Evolutionary conservation across 2,888 invertebrate species (phyloP), one percentile per base, ranked within the genome.

Genomic region (Nemoura dubitans): DNA sequence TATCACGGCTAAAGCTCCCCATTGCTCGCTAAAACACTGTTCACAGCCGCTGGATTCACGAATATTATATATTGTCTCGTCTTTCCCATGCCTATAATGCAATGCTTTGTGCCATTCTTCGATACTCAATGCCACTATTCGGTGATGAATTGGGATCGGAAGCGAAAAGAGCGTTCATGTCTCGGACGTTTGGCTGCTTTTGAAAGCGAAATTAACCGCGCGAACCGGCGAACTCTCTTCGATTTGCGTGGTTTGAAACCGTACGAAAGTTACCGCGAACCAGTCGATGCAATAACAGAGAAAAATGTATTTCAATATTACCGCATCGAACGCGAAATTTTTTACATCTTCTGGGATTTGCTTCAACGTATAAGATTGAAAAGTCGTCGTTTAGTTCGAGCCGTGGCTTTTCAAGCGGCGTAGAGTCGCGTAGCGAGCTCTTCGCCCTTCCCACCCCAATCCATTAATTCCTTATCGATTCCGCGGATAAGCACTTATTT

Each of bases 401-500:
- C 1, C 59, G 59, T 59, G 59, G 59, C 59, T 36, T 36, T 36
- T 36, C 36, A 59, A 7, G 59, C 14, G 6, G 14, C 59, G 59
- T 2, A 1, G 3, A 7, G 59, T 59, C 59, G 14, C 59, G 59
- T 2, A 1, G 3, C 21, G 14, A 1, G 16, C 59, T 2, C 2
- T 59, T 59, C 59, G 59, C 59, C 59, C 2, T 59, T 59, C 59
- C 59, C 14, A 59, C 59, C 59, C 59, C 59, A 59, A 59, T 59
- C 59, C 59, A 59, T 59, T 59, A 59, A 59, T 59, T 59, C 59
- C 59, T 59, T 59, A 59, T 59, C 59, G 59, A 59, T 59, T 59
- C 59, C 59, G 21, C 59, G 59, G 59, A 59, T 59, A 59, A 59
- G 59, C 59, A 59, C 59, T 59, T 59, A 59, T 59, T 59, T 59